Evolutionary conservation across 2,113 vertebrate species (phyloP).

Genomic region (Lophotis ruficrista): DNA sequence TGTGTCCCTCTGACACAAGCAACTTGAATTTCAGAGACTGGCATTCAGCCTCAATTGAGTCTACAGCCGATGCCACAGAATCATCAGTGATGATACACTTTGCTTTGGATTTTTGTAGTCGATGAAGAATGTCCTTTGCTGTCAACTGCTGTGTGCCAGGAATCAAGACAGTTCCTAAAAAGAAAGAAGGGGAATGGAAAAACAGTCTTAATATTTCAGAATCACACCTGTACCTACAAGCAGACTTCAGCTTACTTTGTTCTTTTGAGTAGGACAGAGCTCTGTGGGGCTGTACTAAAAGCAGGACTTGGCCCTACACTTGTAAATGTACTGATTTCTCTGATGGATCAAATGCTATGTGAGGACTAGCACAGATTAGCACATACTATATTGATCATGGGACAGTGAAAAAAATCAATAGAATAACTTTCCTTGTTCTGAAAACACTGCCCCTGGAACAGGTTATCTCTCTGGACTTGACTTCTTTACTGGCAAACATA

Average conservation of each 20-base stretch:
- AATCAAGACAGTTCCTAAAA: slow-evolving; percentile 75
- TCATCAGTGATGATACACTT: slow-evolving; percentile 80
- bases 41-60: slow-evolving; percentile 71
- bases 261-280: neutral
- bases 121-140: slow-evolving; percentile 78
- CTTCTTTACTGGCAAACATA: neutral
- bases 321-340: neutral
- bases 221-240: neutral
- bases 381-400: neutral
- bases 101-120: slow-evolving; percentile 76
- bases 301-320: neutral
- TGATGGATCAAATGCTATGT: neutral
- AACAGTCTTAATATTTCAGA: neutral
- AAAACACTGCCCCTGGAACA: neutral
- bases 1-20: slow-evolving; percentile 69
- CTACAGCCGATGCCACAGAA: slow-evolving; percentile 74
- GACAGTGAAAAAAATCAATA: neutral
- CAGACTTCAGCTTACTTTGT: neutral
- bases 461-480: neutral
- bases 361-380: neutral
- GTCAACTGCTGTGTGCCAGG: slow-evolving; percentile 83
- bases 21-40: slow-evolving; percentile 75
- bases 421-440: neutral
- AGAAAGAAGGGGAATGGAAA: neutral
- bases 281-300: neutral